Conservation (phyloP, 37 sponge, comb jelly and placozoan genomes). For the Axinella damicornis region DNA sequence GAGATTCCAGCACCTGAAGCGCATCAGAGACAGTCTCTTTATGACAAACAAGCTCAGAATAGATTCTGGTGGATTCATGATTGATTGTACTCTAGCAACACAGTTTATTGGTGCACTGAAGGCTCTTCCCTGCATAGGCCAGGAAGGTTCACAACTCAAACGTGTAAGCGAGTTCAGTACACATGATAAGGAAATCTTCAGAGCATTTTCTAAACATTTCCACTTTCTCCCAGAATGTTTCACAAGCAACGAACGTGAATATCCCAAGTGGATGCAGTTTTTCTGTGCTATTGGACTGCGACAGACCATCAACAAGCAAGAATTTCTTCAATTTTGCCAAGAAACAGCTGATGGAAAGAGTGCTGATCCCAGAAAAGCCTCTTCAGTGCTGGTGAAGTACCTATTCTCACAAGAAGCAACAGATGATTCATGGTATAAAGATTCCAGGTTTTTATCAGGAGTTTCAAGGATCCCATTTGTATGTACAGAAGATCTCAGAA, state of each 20-base stretch:
- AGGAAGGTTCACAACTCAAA: conserved; percentile 1
- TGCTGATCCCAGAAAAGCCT: conserved; percentile 4
- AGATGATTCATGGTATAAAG: conserved; percentile 1
- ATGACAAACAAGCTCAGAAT: not conserved
- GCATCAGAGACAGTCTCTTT: conserved; percentile 40
- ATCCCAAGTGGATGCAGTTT: conserved; percentile 38
- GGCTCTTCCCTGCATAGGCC: conserved; percentile 38
- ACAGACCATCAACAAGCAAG: not conserved
- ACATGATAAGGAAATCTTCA: conserved; percentile 28
- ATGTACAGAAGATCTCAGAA: not conserved
- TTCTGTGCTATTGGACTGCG: conserved; percentile 33
- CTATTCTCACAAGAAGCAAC: conserved; percentile 25
- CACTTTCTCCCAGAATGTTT: conserved; percentile 32
- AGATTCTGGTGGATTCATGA: not conserved
- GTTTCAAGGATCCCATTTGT: conserved; percentile 53
- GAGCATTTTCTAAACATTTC: conserved; percentile 12
- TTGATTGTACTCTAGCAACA: not conserved
- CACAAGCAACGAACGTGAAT: not conserved
- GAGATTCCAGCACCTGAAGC: conserved; percentile 40
- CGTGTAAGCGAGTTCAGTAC: conserved; percentile 35
- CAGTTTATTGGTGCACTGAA: conserved; percentile 18
- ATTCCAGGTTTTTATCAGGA: not conserved
- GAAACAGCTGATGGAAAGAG: not conserved
- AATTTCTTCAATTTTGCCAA: conserved; percentile 30
- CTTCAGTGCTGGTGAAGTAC: conserved; percentile 30